Base-by-base conservation (phyloP, 2,888 invertebrate genomes). In the Euplagia quadripunctaria region DNA sequence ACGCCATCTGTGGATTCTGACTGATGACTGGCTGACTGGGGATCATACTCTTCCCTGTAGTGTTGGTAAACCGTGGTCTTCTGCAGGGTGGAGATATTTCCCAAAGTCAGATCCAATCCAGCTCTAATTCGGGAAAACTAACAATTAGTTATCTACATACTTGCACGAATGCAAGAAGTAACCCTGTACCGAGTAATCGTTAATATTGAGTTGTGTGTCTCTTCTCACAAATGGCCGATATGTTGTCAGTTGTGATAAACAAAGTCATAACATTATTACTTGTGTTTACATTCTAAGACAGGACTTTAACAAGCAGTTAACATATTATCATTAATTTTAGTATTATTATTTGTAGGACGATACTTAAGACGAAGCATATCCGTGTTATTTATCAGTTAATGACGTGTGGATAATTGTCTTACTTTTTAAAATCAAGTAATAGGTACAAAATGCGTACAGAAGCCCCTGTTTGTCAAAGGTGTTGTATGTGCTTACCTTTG, bases 401-500 rank as follows among this genome's bases (percentile, higher is more conserved):
- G 1, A 8, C 4, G 52, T 17, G n/a, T 17, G n/a, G 8, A 7
- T 52, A n/a, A 0, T n/a, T 55, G 9, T 55, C 4, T n/a, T 8
- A 9, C 6, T n/a, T 55, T 55, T 55, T 17, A n/a, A 55, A 55
- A n/a, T 17, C 9, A 0, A n/a, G 55, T 55, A 9, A 55, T n/a
- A 55, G 20, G 20, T 58, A 20, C 17, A 66, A 66, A 71, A 71
- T 71, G 74, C 71, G 65, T 43, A 51, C 31, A 14, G 83, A 83
- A 72, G 46, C 81, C 20, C 84, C 81, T 0, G 71, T 69, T 49
- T 68, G 77, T n/a, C 75, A 72, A 58, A 75, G 76, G 58, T 83
- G 83, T 64, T 83, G 84, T 16, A 79, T 75, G 41, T 83, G 77
- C 17, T 20, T 81, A 58, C 82, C 82, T 0, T 63, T 82, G 49